Base-by-base conservation (phyloP, 2,113 vertebrate genomes). In the Mirounga angustirostris region DNA sequence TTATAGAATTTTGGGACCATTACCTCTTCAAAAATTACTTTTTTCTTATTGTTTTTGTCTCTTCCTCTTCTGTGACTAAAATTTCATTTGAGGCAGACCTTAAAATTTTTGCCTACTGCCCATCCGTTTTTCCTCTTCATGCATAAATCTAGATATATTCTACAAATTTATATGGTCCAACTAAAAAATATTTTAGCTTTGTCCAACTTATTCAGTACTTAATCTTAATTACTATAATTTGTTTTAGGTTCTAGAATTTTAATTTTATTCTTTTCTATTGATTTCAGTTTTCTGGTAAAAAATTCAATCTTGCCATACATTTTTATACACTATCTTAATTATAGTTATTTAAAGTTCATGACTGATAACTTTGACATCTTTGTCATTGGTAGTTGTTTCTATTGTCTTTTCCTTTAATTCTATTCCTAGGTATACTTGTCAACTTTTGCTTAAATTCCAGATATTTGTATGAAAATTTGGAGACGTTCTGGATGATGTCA, bases 221-320 rank as follows among this genome's bases (percentile, higher is more conserved):
- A 87, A 33, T 93, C 43, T 74, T 46, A 87, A 36, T 89, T 50
- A 46, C 7, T 74, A 15, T 78, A 33, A 52, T 69, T 69, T 43
- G 69, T 91, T 76, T 40, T 15, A 96, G 89, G 33, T n/a, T 95
- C 9, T 46, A 92, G 10, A 84, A 71, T 78, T 96, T 26, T 11
- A 3, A 92, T 59, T 92, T 87, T 92, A 43, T 69, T 82, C 26
- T 89, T 33, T 74, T 91, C 22, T 40, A 19, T 81, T 78, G 22
- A 89, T 91, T 86, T 8, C 22, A 71, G 36, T 40, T 90, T 4
- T 79, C 54, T 71, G 33, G 33, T 67, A 26, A 95, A 93, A 69
- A 61, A 76, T 56, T 63, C 7, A 91, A n/a, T 74, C 8, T 52
- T 65, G 3, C 63, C 18, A 67, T 78, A 14, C 15, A 21, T 88